Evolutionary conservation across 1,140 invertebrate genomes (phyloP).

Genomic region (Drosophila navojoa): DNA sequence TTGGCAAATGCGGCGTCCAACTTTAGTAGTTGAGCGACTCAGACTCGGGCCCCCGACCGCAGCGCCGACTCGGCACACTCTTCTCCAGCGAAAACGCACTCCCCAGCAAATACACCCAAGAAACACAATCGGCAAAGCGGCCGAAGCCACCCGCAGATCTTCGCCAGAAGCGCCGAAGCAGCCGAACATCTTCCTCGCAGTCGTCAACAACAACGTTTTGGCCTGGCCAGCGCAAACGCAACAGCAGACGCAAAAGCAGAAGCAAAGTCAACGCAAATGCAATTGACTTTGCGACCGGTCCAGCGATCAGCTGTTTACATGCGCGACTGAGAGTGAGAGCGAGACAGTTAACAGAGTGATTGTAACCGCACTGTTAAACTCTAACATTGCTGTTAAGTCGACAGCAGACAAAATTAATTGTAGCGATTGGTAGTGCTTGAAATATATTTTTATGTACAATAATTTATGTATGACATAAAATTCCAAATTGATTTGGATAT

Average conservation of each 20-base stretch:
- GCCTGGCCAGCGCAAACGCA: slow-evolving; percentile 22
- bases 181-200: slow-evolving; percentile 55
- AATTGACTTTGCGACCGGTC: slow-evolving; percentile 64
- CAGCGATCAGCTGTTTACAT: slow-evolving; percentile 57
- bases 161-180: slow-evolving; percentile 38
- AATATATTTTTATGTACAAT: no score
- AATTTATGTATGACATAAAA: no score
- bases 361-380: slow-evolving; percentile 15
- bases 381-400: slow-evolving; percentile 34
- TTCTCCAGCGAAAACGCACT: slow-evolving; percentile 60
- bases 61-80: slow-evolving; percentile 38
- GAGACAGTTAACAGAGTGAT: slow-evolving; percentile 13
- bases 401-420: neutral
- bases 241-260: neutral
- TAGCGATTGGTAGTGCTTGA: no score
- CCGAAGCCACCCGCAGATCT: slow-evolving; percentile 47
- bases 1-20: slow-evolving; percentile 81
- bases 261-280: slow-evolving; percentile 6
- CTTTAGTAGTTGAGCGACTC: slow-evolving; percentile 76
- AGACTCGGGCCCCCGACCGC: slow-evolving; percentile 49
- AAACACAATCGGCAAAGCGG: slow-evolving; percentile 46
- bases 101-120: slow-evolving; percentile 44
- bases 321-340: slow-evolving; percentile 9
- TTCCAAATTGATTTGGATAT: no score
- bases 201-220: slow-evolving; percentile 54